Evolutionary conservation across 2,797 vertebrate species (phyloP).

Genomic region (Danionella dracula): DNA sequence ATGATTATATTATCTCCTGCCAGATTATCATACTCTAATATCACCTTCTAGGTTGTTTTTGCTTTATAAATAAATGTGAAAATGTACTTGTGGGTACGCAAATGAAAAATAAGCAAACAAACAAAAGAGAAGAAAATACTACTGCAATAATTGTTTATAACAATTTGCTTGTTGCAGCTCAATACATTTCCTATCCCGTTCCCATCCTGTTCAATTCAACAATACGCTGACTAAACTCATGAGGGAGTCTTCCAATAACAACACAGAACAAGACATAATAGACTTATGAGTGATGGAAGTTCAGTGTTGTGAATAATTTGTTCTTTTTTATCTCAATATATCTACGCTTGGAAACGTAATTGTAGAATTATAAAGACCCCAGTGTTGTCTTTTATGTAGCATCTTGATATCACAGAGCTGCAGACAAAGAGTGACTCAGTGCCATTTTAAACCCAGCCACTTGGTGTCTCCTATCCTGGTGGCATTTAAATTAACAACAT

Average conservation of each 20-base stretch:
- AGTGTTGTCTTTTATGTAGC: background rate
- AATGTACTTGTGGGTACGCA: too few species aligned
- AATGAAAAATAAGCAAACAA: too few species aligned
- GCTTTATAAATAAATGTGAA: too few species aligned
- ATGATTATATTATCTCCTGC: too few species aligned
- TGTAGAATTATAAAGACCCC: too few species aligned
- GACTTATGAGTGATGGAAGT: background rate
- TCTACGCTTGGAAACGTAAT: background rate
- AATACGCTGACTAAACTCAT: conserved; percentile 13
- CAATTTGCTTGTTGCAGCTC: too few species aligned
- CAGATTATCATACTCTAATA: too few species aligned
- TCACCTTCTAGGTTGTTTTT: too few species aligned
- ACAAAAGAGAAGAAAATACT: too few species aligned
- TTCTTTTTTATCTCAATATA: background rate
- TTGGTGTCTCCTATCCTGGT: background rate
- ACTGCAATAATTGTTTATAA: too few species aligned
- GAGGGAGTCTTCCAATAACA: background rate
- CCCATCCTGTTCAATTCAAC: too few species aligned
- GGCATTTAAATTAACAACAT: background rate
- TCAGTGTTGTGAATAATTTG: background rate
- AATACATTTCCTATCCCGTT: too few species aligned
- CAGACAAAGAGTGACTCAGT: background rate
- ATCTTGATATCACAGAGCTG: conserved; percentile 2
- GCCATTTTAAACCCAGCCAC: background rate
- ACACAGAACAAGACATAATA: background rate